Conservation (phyloP, 2,888 invertebrate genomes). For the Leucophenga maculata region DNA sequence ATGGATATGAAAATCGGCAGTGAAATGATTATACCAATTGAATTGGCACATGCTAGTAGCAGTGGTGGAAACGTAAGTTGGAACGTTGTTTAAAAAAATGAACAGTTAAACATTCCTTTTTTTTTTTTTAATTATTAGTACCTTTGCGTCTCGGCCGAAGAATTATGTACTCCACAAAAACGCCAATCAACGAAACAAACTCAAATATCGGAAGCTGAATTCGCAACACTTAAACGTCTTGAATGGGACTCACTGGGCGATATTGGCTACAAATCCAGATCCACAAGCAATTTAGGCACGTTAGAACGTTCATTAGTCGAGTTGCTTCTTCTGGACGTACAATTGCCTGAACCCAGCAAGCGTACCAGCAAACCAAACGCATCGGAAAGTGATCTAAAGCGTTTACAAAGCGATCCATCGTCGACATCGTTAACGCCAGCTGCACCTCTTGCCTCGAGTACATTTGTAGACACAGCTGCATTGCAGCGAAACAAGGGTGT, state of each 20-base stretch:
- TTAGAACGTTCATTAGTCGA: constrained; percentile 68
- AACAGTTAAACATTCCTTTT: too few relatives aligned
- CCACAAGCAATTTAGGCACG: constrained; percentile 72
- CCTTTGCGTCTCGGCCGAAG: constrained; percentile 43
- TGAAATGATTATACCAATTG: constrained; percentile 46
- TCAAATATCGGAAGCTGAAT: constrained; percentile 82
- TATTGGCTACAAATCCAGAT: constrained; percentile 82
- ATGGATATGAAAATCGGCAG: constrained; percentile 24
- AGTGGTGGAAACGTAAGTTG: constrained; percentile 1
- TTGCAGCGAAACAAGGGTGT: not conserved
- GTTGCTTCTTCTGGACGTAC: constrained; percentile 52
- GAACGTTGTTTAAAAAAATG: not conserved
- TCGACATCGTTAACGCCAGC: constrained; percentile 13
- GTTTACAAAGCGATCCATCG: constrained; percentile 39
- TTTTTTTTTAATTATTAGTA: not conserved
- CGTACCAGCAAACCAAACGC: constrained; percentile 35
- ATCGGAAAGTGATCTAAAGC: constrained; percentile 53
- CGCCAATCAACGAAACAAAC: constrained; percentile 56
- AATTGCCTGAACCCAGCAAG: not conserved
- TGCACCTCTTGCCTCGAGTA: constrained; percentile 62
- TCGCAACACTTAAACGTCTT: constrained; percentile 80
- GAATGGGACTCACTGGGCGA: constrained; percentile 93
- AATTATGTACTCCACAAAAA: constrained; percentile 51
- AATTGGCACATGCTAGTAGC: constrained; percentile 28
- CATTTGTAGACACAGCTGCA: constrained; percentile 45